These are phyloP conservation scores for Drosophila anceps DNA, from an alignment of 2,888 invertebrate species.

Conservation along the genomic window DNA sequence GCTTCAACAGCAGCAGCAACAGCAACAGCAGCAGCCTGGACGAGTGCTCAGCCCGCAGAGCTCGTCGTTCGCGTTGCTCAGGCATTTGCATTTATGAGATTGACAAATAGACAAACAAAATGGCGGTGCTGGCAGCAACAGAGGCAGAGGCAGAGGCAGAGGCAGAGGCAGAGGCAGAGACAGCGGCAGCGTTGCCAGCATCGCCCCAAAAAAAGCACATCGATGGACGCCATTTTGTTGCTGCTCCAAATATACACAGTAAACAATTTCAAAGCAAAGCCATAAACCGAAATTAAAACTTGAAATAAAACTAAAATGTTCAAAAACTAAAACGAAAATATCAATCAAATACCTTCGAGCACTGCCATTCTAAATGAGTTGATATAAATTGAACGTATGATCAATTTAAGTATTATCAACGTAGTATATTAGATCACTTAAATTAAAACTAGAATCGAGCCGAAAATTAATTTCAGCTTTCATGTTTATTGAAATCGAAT, in stretches of 20 bases:
- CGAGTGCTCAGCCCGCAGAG: constrained; percentile 43
- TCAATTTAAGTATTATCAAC: too few species aligned
- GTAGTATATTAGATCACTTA: neutral
- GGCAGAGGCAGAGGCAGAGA: neutral
- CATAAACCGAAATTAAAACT: too few species aligned
- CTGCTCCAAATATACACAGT: constrained; percentile 28
- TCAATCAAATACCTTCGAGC: neutral
- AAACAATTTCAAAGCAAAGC: neutral
- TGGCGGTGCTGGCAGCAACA: constrained; percentile 46
- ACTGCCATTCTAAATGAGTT: neutral
- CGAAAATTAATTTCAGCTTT: neutral
- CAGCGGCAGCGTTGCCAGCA: constrained; percentile 32
- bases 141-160: neutral
- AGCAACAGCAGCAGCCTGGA: constrained; percentile 26
- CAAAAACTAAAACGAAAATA: neutral
- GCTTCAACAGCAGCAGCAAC: constrained; percentile 53
- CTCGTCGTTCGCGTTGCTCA: constrained; percentile 32
- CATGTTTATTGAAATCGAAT: neutral
- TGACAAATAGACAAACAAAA: constrained; percentile 76
- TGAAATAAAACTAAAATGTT: neutral
- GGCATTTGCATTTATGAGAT: constrained; percentile 77
- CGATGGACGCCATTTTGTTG: constrained; percentile 72
- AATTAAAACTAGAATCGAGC: neutral
- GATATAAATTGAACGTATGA: neutral
- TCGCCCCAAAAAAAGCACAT: constrained; percentile 44